phyloP scores from a whole-genome alignment of 2,797 vertebrate genomes.

The Neoniphon sammara region DNA sequence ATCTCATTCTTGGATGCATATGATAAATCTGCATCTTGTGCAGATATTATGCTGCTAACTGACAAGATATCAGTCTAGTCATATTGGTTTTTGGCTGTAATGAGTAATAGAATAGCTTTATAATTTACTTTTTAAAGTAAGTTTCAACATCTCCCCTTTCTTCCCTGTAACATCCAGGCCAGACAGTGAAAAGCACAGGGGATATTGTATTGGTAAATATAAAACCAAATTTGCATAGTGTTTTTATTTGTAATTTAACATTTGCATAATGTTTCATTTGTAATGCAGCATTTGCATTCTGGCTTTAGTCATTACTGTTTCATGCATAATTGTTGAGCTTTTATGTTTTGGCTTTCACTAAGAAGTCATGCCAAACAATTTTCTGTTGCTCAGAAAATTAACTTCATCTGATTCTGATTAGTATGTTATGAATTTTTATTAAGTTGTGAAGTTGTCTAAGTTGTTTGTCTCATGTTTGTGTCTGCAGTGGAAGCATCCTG shows the following conservation, averaged over 20 bases:
- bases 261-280: slow-evolving; percentile 44
- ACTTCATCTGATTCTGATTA: background rate
- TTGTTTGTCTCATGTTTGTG: too few species aligned
- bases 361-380: slow-evolving; percentile 4
- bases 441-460: too few species aligned
- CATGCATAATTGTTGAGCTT: slow-evolving; percentile 10
- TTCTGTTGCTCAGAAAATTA: background rate
- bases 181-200: slow-evolving; percentile 18
- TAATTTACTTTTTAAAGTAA: too few species aligned
- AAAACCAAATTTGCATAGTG: slow-evolving; percentile 41
- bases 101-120: too few species aligned
- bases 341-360: slow-evolving; percentile 8
- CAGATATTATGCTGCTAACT: too few species aligned
- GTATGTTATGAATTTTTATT: too few species aligned
- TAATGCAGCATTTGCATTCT: slow-evolving; percentile 35
- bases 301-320: slow-evolving; percentile 12
- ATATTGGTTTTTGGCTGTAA: too few species aligned
- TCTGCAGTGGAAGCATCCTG: too few species aligned
- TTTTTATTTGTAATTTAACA: slow-evolving; percentile 33
- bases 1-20: too few species aligned
- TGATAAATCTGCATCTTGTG: too few species aligned
- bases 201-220: slow-evolving; percentile 27
- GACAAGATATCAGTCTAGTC: too few species aligned
- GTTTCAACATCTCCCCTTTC: background rate
- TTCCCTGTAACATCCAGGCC: background rate